These are phyloP conservation scores for Metopia argyrocephala DNA, from an alignment of 2,888 invertebrate species.

Conservation along the genomic window DNA sequence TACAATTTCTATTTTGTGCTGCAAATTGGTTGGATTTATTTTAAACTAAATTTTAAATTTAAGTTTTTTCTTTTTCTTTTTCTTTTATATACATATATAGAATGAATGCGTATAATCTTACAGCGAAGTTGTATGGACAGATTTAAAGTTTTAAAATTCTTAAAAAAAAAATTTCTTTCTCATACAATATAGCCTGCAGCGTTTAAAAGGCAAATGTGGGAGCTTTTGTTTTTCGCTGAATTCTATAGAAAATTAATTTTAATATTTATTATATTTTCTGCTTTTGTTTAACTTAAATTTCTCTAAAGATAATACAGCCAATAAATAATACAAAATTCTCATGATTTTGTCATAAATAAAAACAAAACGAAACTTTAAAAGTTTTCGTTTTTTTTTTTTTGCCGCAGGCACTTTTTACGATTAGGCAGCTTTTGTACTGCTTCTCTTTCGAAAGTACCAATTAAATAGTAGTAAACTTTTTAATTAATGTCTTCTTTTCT, in stretches of 20 bases:
- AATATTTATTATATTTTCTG: slow-evolving; percentile 31
- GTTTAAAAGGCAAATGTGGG: slow-evolving; percentile 38
- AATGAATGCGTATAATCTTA: no score
- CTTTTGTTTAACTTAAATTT: not conserved
- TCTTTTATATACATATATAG: slow-evolving; percentile 37
- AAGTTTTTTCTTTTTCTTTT: not conserved
- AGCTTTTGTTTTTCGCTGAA: slow-evolving; percentile 38
- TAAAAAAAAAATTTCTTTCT: slow-evolving; percentile 23
- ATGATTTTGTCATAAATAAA: slow-evolving; percentile 60
- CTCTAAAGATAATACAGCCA: not conserved
- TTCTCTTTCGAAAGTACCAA: slow-evolving; percentile 37
- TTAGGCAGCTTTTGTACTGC: not conserved
- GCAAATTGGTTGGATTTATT: no score
- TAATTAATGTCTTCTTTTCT: slow-evolving; percentile 29
- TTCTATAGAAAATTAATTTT: slow-evolving; percentile 52
- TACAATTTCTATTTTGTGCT: not conserved
- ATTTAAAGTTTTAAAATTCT: slow-evolving; percentile 4
- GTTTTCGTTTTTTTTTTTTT: not conserved
- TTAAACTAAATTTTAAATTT: no score
- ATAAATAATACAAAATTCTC: slow-evolving; percentile 28
- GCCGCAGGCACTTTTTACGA: not conserved
- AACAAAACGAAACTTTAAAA: not conserved
- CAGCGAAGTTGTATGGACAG: not conserved
- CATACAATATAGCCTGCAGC: slow-evolving; percentile 34
- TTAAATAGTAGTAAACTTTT: slow-evolving; percentile 60